phyloP scores from a whole-genome alignment of 2,797 vertebrate genomes.

The Megalops cyprinoides region DNA sequence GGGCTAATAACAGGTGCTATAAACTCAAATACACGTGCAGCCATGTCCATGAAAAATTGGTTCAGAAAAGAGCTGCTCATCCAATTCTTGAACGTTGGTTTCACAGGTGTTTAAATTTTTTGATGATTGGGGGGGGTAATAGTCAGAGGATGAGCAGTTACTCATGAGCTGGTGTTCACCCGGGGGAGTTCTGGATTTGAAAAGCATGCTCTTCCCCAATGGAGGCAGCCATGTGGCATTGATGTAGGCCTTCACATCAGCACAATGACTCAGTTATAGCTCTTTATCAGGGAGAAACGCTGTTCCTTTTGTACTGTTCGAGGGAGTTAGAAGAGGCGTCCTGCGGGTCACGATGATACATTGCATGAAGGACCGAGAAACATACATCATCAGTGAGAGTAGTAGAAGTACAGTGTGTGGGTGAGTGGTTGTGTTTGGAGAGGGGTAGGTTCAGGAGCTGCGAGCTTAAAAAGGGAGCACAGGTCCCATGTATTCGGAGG shows the following conservation, averaged over 20 bases:
- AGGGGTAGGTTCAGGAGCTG: neutral
- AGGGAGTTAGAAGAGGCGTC: conserved; percentile 3
- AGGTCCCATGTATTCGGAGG: neutral
- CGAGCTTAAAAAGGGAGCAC: neutral
- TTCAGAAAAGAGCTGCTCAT: neutral
- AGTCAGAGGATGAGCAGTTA: neutral
- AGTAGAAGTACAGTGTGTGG: neutral
- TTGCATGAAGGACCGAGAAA: neutral
- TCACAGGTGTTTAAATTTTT: neutral
- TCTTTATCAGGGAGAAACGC: conserved; percentile 34
- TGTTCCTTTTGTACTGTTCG: neutral
- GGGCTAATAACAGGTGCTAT: neutral
- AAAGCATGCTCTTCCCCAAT: conserved; percentile 30
- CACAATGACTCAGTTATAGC: conserved; percentile 46
- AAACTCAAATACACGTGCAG: conserved; percentile 18
- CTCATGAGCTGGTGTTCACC: conserved; percentile 9
- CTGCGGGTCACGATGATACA: neutral
- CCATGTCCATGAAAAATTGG: neutral
- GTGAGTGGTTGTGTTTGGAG: neutral
- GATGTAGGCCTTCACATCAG: conserved; percentile 36
- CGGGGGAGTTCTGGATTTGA: conserved; percentile 26
- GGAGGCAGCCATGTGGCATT: conserved; percentile 44
- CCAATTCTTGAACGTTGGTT: neutral
- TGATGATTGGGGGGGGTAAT: neutral
- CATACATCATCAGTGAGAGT: neutral